Evolutionary conservation across 2,113 vertebrate genomes (phyloP), one percentile per base, ranked within the genome.

Genomic region (Hemiprocne comata): DNA sequence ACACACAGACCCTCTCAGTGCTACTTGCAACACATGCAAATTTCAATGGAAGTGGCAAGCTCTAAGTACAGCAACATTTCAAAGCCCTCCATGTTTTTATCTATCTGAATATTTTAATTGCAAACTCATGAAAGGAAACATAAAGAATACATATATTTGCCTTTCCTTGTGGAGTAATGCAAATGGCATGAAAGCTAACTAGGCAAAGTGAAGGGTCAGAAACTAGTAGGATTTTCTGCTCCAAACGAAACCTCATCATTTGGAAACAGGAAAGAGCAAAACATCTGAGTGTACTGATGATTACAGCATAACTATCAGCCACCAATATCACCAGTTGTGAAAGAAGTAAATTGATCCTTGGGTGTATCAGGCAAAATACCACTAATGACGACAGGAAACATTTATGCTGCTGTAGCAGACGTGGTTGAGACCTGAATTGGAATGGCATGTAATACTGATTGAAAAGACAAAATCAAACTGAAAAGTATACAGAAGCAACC

Each of bases 261-360:
- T 96, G 86, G 76, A 84, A 97, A 92, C 34, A 84, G 54, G 40
- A 74, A 69, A 79, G 42, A 72, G 38, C 82, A 85, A 84, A 94
- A 84, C 34, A 77, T 40, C 80, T 92, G 76, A 94, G 48, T 48
- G 50, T 93, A 80, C 76, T 70, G 23, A 86, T 77, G 64, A 87
- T 84, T 71, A 81, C 18, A 89, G 33, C 42, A 19, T 86, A 88
- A 88, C 80, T 89, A 55, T 12, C 60, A 94, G 33, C 64, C 31
- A 84, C 55, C 31, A 9, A 23, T 71, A 75, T 42, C 64, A 90
- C 42, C 25, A 34, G 24, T 61, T 95, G 69, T 71, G 53, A 96
- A 96, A 92, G 86, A 90, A 81, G 48, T 48, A 86, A 92, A 93
- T 53, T 71, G 73, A 93, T 74, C 86, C 55, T 78, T 87, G 80